phyloP scores from a whole-genome alignment of 2,888 invertebrate genomes.

The Itoplectis maculator region DNA sequence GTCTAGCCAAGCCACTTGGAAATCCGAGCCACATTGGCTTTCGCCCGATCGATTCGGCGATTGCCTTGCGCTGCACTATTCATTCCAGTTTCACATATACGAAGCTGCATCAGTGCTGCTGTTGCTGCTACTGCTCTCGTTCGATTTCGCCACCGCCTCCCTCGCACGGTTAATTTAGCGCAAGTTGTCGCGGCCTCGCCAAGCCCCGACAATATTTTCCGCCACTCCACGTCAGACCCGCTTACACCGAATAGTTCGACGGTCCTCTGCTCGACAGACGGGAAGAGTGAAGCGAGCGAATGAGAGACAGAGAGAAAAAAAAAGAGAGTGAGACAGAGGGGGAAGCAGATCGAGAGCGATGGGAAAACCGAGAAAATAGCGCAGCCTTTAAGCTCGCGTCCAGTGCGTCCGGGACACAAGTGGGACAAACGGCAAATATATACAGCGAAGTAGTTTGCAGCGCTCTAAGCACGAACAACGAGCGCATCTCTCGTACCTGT shows the following conservation, averaged over 20 bases:
- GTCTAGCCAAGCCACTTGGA: conserved; percentile 12
- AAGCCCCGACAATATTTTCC: conserved; percentile 73
- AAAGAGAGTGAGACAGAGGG: background rate
- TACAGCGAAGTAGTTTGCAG: background rate
- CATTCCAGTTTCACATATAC: background rate
- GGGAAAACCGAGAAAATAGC: background rate
- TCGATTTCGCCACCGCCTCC: background rate
- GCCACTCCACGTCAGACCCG: conserved; percentile 76
- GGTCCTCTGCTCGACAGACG: background rate
- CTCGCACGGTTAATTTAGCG: background rate
- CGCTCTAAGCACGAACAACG: conserved; percentile 16
- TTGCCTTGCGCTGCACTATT: conserved; percentile 7
- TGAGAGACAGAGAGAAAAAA: conserved; percentile 24
- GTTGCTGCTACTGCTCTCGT: background rate
- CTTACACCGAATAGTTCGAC: conserved; percentile 64
- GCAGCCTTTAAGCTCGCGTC: conserved; percentile 11
- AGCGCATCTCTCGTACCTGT: conserved; percentile 50
- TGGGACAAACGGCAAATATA: conserved; percentile 16
- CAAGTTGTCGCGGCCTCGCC: background rate
- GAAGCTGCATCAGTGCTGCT: background rate
- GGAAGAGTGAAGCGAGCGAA: no score
- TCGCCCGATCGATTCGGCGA: conserved; percentile 15
- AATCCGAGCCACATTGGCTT: conserved; percentile 13
- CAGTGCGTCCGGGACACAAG: conserved; percentile 18
- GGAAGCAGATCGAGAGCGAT: background rate